phyloP scores from a whole-genome alignment of 2,888 invertebrate species.

The Mayetiola destructor region DNA sequence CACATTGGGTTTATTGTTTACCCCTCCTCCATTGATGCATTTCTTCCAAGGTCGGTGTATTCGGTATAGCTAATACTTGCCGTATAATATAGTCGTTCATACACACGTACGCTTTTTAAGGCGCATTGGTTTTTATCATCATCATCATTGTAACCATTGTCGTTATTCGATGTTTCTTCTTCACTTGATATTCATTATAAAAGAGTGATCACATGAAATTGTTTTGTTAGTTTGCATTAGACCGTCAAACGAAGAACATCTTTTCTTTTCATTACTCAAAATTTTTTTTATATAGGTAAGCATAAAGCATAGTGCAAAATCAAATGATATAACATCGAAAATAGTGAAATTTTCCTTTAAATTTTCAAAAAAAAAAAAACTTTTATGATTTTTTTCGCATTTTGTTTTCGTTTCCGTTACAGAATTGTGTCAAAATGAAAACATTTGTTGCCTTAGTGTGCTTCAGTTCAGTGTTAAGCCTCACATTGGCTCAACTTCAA shows the following conservation, averaged over 20 bases:
- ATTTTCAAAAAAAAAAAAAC: background rate
- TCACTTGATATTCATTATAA: background rate
- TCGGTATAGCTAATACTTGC: background rate
- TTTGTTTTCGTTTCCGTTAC: background rate
- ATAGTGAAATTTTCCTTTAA: background rate
- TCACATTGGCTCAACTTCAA: conserved; percentile 49
- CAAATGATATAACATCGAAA: background rate
- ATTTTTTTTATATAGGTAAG: background rate
- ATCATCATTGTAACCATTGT: background rate
- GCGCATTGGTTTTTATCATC: background rate
- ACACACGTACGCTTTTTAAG: background rate
- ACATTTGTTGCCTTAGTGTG: conserved; percentile 36
- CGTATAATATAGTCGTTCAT: background rate
- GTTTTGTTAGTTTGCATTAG: conserved; percentile 1
- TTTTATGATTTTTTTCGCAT: background rate
- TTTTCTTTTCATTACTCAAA: background rate
- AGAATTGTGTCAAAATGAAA: conserved; percentile 24
- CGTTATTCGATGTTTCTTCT: background rate
- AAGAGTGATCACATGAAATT: background rate
- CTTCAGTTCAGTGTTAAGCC: conserved; percentile 30
- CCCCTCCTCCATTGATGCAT: background rate
- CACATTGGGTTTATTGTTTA: background rate
- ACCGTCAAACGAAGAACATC: background rate
- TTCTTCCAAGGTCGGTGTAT: conserved; percentile 2
- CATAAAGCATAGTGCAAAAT: background rate